These are phyloP conservation scores for Cryptotermes secundus DNA, from an alignment of 1,140 invertebrate species.

Conservation along the genomic window DNA sequence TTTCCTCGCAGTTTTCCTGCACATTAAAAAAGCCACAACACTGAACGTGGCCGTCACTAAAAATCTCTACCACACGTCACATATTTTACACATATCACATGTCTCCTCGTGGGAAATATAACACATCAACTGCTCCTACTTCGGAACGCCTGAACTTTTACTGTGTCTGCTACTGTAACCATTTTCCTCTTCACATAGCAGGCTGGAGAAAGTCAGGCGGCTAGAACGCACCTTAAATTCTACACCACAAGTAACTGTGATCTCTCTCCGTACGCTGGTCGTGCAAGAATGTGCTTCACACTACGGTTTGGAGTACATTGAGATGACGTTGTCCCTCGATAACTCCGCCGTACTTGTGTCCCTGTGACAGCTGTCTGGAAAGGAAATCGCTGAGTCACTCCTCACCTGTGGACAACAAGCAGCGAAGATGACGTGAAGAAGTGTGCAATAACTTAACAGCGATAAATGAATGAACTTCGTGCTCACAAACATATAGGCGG, in stretches of 20 bases:
- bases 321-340: neutral
- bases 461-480: neutral
- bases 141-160: neutral
- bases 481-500: neutral
- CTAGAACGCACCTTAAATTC: neutral
- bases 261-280: neutral
- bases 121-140: no score
- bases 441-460: neutral
- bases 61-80: no score
- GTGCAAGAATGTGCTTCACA: neutral
- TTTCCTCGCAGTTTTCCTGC: no score
- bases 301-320: neutral
- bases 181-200: neutral
- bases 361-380: neutral
- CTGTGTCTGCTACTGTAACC: neutral
- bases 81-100: no score
- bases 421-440: neutral
- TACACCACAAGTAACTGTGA: neutral
- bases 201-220: neutral
- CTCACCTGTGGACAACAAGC: conserved; percentile 1
- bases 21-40: no score
- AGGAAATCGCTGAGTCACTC: conserved; percentile 5
- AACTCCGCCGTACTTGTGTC: neutral
- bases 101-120: no score
- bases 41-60: no score